A percentile compares a stretch with the other conserved stretches of the same genome.
Evolutionary conservation across 2,113 vertebrate species (phyloP).

Genomic region (Heterochromis multidens): DNA sequence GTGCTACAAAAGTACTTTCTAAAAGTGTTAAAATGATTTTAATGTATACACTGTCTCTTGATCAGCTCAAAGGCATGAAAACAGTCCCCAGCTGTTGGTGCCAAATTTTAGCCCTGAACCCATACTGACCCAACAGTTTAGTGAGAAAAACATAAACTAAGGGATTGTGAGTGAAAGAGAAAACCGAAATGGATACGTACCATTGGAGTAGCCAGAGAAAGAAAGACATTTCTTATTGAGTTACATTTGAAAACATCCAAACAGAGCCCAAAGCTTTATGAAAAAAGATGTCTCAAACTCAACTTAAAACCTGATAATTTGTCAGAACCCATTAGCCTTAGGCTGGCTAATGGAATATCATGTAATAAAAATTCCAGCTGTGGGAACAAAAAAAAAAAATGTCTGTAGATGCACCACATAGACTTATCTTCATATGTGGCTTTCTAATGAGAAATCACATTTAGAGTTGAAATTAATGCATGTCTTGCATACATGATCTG

Average conservation of each 20-base stretch:
- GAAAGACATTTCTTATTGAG: not conserved
- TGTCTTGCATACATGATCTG: not conserved
- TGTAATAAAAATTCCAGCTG: not conserved
- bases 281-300: not conserved
- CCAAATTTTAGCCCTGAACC: too few relatives aligned
- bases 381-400: not conserved
- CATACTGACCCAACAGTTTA: too few relatives aligned
- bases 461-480: not conserved
- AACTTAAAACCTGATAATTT: slow-evolving; percentile 19
- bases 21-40: not conserved
- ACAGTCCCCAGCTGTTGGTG: not conserved
- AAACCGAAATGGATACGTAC: not conserved
- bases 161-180: not conserved
- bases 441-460: not conserved
- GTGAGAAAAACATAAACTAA: not conserved
- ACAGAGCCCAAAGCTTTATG: not conserved
- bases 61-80: not conserved
- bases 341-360: not conserved
- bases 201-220: not conserved
- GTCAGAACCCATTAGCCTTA: not conserved
- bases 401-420: not conserved
- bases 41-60: not conserved
- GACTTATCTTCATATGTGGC: not conserved
- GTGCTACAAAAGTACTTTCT: not conserved
- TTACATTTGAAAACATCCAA: slow-evolving; percentile 7